A percentile compares a stretch with the other conserved stretches of the same genome.
Evolutionary conservation across 2,888 invertebrate species (phyloP).

Genomic region (Cephus rjabovi): DNA sequence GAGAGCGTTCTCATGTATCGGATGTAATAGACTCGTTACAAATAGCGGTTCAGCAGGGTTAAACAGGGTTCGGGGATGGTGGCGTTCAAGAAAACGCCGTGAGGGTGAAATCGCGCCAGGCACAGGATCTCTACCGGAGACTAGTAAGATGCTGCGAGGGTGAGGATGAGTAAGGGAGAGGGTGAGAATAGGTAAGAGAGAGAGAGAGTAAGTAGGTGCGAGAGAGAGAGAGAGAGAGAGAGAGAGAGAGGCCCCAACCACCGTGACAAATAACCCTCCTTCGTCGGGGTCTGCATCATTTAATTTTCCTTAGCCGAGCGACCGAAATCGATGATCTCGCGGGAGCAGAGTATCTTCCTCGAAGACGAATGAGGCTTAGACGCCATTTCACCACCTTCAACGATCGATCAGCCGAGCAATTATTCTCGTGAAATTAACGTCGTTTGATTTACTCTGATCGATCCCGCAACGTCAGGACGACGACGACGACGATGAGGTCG

Average conservation of each 20-base stretch:
- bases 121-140: background rate
- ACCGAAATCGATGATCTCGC: constrained; percentile 64
- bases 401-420: constrained; percentile 61
- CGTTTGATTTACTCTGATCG: constrained; percentile 35
- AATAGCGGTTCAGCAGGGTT: constrained; percentile 37
- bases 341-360: constrained; percentile 53
- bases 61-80: constrained; percentile 11
- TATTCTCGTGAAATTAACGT: constrained; percentile 61
- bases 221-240: constrained; percentile 25
- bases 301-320: constrained; percentile 64
- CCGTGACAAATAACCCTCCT: constrained; percentile 65
- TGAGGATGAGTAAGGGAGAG: constrained; percentile 15
- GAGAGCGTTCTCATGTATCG: constrained; percentile 27
- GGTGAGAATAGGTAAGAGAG: constrained; percentile 7
- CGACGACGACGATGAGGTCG: background rate
- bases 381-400: constrained; percentile 56
- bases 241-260: constrained; percentile 38
- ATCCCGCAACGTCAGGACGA: constrained; percentile 9
- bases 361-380: constrained; percentile 64
- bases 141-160: constrained; percentile 4
- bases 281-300: constrained; percentile 64
- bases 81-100: background rate
- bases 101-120: background rate
- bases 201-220: constrained; percentile 7
- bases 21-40: constrained; percentile 49